Evolutionary conservation across 1,140 invertebrate genomes (phyloP), one percentile per base, ranked within the genome.

Genomic region (Drosophila triauraria): DNA sequence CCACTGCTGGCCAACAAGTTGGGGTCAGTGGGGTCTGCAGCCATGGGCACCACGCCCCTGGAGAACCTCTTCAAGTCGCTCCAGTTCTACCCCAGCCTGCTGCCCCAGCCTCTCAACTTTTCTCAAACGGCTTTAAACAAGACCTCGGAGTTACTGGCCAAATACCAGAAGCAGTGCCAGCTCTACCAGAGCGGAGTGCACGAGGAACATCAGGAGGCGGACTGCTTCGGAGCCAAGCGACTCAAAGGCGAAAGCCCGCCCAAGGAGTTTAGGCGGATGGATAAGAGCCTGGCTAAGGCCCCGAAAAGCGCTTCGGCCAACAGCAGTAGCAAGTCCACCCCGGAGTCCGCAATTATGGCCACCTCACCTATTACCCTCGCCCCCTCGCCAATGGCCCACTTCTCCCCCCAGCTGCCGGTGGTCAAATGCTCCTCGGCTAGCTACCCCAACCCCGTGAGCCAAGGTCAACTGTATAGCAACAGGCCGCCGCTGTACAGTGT

Each of bases 11-110:
- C 76, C 32, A 82, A 81, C 32, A 92, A 93, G 43, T 38, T 92
- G 48, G 81, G 84, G 7, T 70, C 75, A 13, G 65, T 72, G 63
- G 50, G 40, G 1, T 20, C 61, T 3, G 50, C 44, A 32, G 56
- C 70, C 30, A 61, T 60, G 42, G 48, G 54, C 42, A 71, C 77
- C n/a, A 80, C 91, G 4, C 91, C 92, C 0, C 53, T 93, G 40
- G 92, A 93, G 69, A 93, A 84, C 30, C 81, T 93, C 47, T 93
- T 93, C 23, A 93, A 93, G 47, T 93, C 92, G 7, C 74, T 93
- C 44, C 92, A 93, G 53, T 91, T 93, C 43, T 92, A 92, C 60
- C 92, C 92, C 8, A 92, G 85, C 47, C 74, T 93, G 7, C 59
- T 93, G 80, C 88, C 90, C 1, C 92, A 92, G 43, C 91, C 92